Conservation (phyloP, 2,113 vertebrate genomes). For the Megatriorchis doriae region DNA sequence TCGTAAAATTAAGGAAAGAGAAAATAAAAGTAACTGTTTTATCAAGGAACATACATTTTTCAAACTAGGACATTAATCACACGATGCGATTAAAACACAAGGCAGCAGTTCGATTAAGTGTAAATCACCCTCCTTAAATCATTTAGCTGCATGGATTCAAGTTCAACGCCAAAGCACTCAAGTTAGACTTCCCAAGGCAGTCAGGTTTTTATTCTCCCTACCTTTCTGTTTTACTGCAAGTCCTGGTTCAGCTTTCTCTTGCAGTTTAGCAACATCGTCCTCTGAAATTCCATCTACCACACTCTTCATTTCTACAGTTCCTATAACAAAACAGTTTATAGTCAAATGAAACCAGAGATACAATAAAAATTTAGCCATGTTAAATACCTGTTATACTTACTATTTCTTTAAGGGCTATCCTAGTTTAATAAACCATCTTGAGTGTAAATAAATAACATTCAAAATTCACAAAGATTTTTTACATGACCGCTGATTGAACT, state of each 20-base stretch:
- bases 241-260: background rate
- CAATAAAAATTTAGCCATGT: background rate
- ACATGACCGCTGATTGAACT: background rate
- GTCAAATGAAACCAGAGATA: background rate
- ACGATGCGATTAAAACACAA: background rate
- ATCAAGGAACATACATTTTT: background rate
- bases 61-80: background rate
- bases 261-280: background rate
- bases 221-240: background rate
- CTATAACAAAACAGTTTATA: background rate
- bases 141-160: background rate
- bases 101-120: background rate
- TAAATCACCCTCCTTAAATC: background rate
- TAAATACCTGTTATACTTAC: background rate
- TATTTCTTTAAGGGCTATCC: background rate
- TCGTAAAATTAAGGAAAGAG: background rate
- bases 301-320: background rate
- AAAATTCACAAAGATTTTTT: background rate
- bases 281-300: background rate
- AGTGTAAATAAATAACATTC: background rate
- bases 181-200: background rate
- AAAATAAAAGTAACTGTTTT: background rate
- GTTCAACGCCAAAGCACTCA: background rate
- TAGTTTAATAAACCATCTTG: background rate
- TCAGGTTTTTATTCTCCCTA: background rate